Conservation (phyloP, 2,113 vertebrate genomes). For the Garra rufa region DNA sequence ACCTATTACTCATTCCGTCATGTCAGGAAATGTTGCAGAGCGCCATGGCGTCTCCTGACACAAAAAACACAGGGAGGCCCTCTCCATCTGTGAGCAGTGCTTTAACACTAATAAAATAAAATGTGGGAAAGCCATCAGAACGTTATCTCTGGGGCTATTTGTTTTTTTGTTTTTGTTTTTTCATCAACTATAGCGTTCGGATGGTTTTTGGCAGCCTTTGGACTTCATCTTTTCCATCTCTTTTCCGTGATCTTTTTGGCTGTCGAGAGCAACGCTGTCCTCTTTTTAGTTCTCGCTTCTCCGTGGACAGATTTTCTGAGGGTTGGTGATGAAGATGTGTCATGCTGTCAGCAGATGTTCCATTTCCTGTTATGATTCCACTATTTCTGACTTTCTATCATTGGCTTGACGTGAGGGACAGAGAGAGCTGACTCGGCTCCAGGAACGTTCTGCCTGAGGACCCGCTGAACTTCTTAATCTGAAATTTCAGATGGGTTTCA, state of each 20-base stretch:
- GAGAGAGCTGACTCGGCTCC: slow-evolving; percentile 41
- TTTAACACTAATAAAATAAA: slow-evolving; percentile 55
- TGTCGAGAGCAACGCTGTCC: slow-evolving; percentile 26
- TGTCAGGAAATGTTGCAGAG: slow-evolving; percentile 56
- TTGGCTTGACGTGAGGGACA: slow-evolving; percentile 36
- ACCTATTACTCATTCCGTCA: slow-evolving; percentile 48
- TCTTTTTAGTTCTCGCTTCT: slow-evolving; percentile 43
- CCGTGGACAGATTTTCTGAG: slow-evolving; percentile 54
- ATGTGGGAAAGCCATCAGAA: slow-evolving; percentile 52
- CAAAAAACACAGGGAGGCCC: slow-evolving; percentile 47
- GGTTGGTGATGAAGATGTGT: slow-evolving; percentile 56
- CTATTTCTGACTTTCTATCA: slow-evolving; percentile 41
- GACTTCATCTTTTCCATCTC: slow-evolving; percentile 36
- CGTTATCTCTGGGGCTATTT: slow-evolving; percentile 21
- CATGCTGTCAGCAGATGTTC: slow-evolving; percentile 57
- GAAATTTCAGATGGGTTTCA: neutral
- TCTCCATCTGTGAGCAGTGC: slow-evolving; percentile 53
- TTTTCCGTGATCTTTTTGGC: slow-evolving; percentile 33
- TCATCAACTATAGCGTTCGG: slow-evolving; percentile 17
- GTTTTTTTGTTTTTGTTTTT: neutral
- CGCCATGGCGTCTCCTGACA: slow-evolving; percentile 41
- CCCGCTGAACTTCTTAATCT: neutral
- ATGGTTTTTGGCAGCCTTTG: slow-evolving; percentile 14
- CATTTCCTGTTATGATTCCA: slow-evolving; percentile 47
- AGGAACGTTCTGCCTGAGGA: slow-evolving; percentile 22